A percentile compares a stretch with the other conserved stretches of the same genome.
Evolutionary conservation across 64 coral and sea anemone species (phyloP).

Genomic region (Porites australiensis): DNA sequence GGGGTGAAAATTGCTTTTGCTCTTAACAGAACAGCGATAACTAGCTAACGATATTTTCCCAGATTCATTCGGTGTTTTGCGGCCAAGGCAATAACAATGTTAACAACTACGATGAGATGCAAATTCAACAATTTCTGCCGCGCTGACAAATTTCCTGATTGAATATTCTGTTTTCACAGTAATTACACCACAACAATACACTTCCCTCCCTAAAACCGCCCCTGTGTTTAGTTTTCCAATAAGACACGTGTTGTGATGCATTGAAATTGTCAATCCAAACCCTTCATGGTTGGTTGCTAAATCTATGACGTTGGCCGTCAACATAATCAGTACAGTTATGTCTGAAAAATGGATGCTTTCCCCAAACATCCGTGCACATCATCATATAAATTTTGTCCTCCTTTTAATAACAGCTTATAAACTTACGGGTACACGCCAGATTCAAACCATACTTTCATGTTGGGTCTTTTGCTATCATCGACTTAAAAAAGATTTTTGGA

Average conservation of each 20-base stretch:
- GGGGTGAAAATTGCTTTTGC: background rate
- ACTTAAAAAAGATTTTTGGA: background rate
- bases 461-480: background rate
- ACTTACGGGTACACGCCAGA: background rate
- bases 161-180: constrained; percentile 73
- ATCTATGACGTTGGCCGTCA: constrained; percentile 41
- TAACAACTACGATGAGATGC: background rate
- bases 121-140: background rate
- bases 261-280: constrained; percentile 63
- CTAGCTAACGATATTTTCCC: background rate
- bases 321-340: constrained; percentile 53
- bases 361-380: constrained; percentile 31
- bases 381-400: constrained; percentile 53
- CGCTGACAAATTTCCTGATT: constrained; percentile 53
- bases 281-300: constrained; percentile 29
- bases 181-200: constrained; percentile 74
- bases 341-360: constrained; percentile 42
- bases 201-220: constrained; percentile 62
- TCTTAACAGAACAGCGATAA: background rate
- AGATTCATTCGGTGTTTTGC: background rate
- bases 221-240: constrained; percentile 71
- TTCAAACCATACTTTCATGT: background rate
- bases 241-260: constrained; percentile 52
- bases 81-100: background rate
- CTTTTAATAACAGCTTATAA: background rate